phyloP scores from a whole-genome alignment of 2,113 vertebrate genomes.

The Nymphicus hollandicus region DNA sequence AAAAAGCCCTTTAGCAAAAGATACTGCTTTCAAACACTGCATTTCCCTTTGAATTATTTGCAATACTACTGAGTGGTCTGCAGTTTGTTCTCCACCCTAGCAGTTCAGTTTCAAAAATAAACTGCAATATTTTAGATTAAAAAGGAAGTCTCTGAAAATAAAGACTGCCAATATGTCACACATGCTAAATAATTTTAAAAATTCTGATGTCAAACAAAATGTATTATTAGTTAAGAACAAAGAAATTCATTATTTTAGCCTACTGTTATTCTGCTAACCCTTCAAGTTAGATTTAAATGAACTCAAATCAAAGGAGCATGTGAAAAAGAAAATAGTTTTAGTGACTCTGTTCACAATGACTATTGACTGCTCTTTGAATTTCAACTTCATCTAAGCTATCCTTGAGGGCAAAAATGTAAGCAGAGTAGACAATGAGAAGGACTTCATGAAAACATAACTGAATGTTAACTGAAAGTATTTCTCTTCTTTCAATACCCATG shows the following conservation, averaged over 20 bases:
- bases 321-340: neutral
- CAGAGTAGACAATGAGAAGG: neutral
- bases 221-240: slow-evolving; percentile 5
- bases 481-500: neutral
- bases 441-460: neutral
- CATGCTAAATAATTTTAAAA: neutral
- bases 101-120: slow-evolving; percentile 27
- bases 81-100: neutral
- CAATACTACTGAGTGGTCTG: neutral
- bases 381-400: neutral
- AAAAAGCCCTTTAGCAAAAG: slow-evolving; percentile 34
- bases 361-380: neutral
- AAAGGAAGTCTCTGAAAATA: neutral
- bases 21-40: neutral
- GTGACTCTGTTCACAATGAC: neutral
- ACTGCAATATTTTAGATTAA: slow-evolving; percentile 1
- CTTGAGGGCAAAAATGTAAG: neutral
- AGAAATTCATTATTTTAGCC: neutral
- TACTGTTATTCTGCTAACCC: neutral
- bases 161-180: neutral
- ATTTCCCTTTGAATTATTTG: slow-evolving; percentile 50
- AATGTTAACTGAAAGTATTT: neutral
- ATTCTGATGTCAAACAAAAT: neutral
- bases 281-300: neutral
- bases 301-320: neutral